Evolutionary conservation across 2,113 vertebrate species (phyloP), one percentile per base, ranked within the genome.

Genomic region (Tautogolabrus adspersus): DNA sequence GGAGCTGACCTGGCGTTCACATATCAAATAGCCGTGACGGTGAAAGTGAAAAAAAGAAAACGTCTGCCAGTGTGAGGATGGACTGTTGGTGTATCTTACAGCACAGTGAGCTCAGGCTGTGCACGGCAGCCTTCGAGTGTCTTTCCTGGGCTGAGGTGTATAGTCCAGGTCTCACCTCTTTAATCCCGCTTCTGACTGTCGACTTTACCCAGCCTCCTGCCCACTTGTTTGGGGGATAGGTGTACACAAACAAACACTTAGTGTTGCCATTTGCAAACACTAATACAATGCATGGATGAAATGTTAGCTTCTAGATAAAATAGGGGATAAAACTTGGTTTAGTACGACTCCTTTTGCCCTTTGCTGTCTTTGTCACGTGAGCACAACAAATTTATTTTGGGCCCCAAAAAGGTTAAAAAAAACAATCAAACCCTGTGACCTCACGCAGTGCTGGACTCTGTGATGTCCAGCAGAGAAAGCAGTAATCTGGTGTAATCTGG

Each of bases 401-500:
- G 40, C 8, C 5, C 8, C 12, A 49, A 46, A 26, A 46, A 63
- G 47, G 47, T 58, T 15, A 23, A 56, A 23, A n/a, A 54, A 69
- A 59, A 0, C 26, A 72, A 77, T 56, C 58, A 62, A 46, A 10
- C 8, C 9, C n/a, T 21, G 10, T n/a, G 19, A 23, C n/a, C 9
- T 49, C 54, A 55, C 66, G 68, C 11, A 46, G 69, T 0, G 38
- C 67, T 51, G 30, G 19, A 34, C 61, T 76, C 21, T 22, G 6
- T 55, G 30, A 64, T 26, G 66, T 70, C 57, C 44, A 67, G 44
- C 3, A 18, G 78, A 75, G 75, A 65, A 67, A 69, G 46, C 57
- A 37, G 40, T 87, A 84, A 87, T 87, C 71, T 75, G 34, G 22
- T 40, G 44, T 79, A 70, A 80, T 81, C 83, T 83, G 65, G 73